Base-by-base conservation (phyloP, 2,888 invertebrate species). In the Lepidochrysops patricia region DNA sequence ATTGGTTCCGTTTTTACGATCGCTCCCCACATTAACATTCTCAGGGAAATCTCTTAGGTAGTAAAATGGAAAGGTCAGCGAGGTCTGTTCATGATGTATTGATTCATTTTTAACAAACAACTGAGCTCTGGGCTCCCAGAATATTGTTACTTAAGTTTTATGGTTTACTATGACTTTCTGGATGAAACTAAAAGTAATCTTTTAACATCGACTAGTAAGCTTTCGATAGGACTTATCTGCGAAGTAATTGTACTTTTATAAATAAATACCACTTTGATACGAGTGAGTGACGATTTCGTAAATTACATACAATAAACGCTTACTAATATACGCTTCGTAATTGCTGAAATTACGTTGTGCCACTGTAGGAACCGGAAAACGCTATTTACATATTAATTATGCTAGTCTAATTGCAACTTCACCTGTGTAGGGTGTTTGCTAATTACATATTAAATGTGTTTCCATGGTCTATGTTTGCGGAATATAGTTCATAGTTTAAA, bases 361-460 rank as follows among this genome's bases (percentile, higher is more conserved):
- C 26, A 13, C 26, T 13, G n/a, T 26, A 52, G n/a, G 52, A 52
- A 26, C 13, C 13, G 26, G 26, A n/a, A 52, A 52, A 27, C 52
- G n/a, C 26, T 52, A 52, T 27, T 52, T 52, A 52, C 52, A 52
- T 52, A 52, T 26, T 43, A 6, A 29, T 43, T 27, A 52, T 52
- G 13, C 26, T 50, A 26, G 26, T 50, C 50, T 26, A 52, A 52
- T 52, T 52, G 13, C 13, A 26, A 52, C 5, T 52, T 27, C 52
- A 52, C 52, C 52, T 52, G 26, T n/a, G 52, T 52, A n/a, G 26
- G 26, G 50, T 25, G 26, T 52, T 27, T 26, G 13, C 52, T 52
- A 2, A 26, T 52, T 52, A 52, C 12, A 25, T n/a, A n/a, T n/a
- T n/a, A n/a, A n/a, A n/a, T n/a, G n/a, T n/a, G n/a, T n/a, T n/a